A percentile compares a stretch with the other conserved stretches of the same genome.
Evolutionary conservation across 2,113 vertebrate genomes (phyloP).

Genomic region (Maccullochella peelii): DNA sequence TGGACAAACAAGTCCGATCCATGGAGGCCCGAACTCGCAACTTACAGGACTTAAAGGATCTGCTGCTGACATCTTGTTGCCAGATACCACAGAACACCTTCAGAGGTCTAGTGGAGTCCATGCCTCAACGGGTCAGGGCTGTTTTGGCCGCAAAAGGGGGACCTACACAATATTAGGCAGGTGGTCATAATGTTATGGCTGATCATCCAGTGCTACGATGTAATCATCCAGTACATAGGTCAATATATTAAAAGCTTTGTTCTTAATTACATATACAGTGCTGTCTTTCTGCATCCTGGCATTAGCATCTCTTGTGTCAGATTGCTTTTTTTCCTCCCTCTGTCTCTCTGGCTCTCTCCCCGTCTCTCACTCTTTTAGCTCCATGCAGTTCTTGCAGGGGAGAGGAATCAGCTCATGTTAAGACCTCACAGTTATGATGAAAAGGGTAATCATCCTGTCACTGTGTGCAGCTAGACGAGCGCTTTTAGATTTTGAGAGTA

Average conservation of each 20-base stretch:
- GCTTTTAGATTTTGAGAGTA: conserved; percentile 68
- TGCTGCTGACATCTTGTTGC: too few species aligned
- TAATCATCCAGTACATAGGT: background rate
- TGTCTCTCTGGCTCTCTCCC: background rate
- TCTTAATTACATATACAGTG: conserved; percentile 7
- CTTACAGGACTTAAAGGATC: too few species aligned
- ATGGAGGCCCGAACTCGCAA: too few species aligned
- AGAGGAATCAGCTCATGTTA: conserved; percentile 74
- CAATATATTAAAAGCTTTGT: background rate
- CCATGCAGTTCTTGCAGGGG: conserved; percentile 40
- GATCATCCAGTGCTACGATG: too few species aligned
- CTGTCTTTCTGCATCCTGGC: background rate
- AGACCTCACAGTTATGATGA: conserved; percentile 76
- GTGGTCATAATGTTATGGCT: too few species aligned
- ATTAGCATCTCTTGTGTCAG: conserved; percentile 27
- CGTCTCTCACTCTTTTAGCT: background rate
- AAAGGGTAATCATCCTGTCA: conserved; percentile 80
- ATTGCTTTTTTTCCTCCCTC: background rate
- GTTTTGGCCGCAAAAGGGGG: too few species aligned
- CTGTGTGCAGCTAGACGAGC: conserved; percentile 55
- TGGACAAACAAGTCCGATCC: too few species aligned
- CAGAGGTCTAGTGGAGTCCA: too few species aligned
- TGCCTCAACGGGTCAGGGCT: too few species aligned
- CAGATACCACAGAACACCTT: too few species aligned
- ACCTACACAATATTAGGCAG: too few species aligned